Base-by-base conservation (phyloP, 2,888 invertebrate species). In the Nasonovia ribisnigri region DNA sequence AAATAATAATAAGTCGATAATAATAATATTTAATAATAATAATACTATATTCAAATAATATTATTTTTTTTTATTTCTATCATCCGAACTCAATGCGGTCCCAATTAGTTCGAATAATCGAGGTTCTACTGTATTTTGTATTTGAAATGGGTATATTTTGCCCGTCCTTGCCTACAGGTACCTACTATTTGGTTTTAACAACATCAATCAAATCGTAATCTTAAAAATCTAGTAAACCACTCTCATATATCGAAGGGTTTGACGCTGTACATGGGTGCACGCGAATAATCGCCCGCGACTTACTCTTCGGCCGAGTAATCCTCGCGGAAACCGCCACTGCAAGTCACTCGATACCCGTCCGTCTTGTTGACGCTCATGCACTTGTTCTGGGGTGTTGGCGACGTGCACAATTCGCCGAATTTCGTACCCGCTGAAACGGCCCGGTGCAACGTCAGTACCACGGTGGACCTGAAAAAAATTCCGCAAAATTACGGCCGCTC, bases 291-390 rank as follows among this genome's bases (percentile, higher is more conserved):
- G 24, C 42, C 26, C 11, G 36, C 20, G 20, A 77, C 48, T 42
- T 86, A 90, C 93, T 90, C 86, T 84, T 86, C 93, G n/a, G 46
- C 48, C 29, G 84, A 86, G 29, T 57, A 86, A 29, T 90, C 86
- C 36, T 84, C 90, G 48, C 90, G 86, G 10, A 93, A 86, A 57
- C 93, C 93, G 5, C 84, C n/a, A 29, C 90, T 93, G 48, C 93
- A 93, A 48, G 84, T 90, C 6, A 90, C 57, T 10, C 93, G 93
- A 48, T 84, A 90, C 20, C 90, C 93, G 42, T 90, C 93, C 11
- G 93, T 89, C 60, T 84, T 90, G 67, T 93, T 90, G 1, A 51
- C 84, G 60, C 48, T 42, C 26, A 86, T 67, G 48, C 93, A 93
- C 13, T 60, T 93, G 84, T 90, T 93, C 57, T 90, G 93, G 16